Conservation (phyloP, 2,113 vertebrate genomes). For the Hylia prasina region DNA sequence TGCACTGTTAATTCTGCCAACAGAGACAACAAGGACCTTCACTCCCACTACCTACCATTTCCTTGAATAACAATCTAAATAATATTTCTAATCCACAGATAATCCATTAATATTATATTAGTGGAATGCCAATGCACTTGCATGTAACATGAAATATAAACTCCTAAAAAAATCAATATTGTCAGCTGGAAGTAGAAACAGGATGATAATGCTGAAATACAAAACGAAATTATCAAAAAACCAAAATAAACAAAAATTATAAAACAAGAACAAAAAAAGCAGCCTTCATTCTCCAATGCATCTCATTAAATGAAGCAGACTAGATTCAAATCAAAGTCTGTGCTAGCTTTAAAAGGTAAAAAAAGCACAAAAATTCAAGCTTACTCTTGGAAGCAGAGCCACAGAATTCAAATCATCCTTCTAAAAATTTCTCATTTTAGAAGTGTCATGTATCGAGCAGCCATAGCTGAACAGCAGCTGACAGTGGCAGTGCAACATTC, state of each 20-base stretch:
- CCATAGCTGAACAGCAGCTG: not conserved
- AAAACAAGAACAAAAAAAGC: not conserved
- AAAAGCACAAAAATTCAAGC: not conserved
- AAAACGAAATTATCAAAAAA: no score
- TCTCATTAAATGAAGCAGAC: not conserved
- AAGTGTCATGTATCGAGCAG: not conserved
- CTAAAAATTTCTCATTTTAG: not conserved
- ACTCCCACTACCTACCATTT: not conserved
- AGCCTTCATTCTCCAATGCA: not conserved
- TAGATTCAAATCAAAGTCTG: not conserved
- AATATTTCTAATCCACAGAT: constrained; percentile 31
- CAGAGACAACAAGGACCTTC: not conserved
- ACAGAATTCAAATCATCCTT: constrained; percentile 1
- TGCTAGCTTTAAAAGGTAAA: not conserved
- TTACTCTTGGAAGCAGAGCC: not conserved
- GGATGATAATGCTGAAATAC: constrained; percentile 22
- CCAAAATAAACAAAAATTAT: constrained; percentile 33
- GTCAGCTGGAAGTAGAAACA: constrained; percentile 56
- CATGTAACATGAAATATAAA: constrained; percentile 26
- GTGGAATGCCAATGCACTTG: constrained; percentile 1
- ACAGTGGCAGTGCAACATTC: not conserved
- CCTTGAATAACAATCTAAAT: not conserved
- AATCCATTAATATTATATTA: not conserved
- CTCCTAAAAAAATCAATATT: constrained; percentile 1
- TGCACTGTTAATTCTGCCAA: not conserved